Evolutionary conservation across 2,113 vertebrate genomes (phyloP), one percentile per base, ranked within the genome.

Genomic region (Caretta caretta): DNA sequence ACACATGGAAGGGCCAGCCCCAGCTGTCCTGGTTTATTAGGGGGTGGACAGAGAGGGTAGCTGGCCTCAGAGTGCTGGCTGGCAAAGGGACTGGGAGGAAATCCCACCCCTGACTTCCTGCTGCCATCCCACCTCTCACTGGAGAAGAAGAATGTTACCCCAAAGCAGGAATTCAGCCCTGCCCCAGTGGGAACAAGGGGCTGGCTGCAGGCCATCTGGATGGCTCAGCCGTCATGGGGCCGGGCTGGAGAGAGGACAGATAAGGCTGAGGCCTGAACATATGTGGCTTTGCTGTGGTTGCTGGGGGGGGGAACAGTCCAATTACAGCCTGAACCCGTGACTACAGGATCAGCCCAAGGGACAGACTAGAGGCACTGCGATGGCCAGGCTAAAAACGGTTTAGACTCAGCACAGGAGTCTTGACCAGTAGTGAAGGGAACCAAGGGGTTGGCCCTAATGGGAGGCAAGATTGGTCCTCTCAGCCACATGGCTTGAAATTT

Each of bases 241-340:
- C 46, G 72, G 80, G 76, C 42, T 46, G 51, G 62, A 29, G 8
- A 6, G 48, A 87, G 80, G 84, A 59, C 48, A 35, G 90, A 48
- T 13, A 27, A 90, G 85, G 46, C 8, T 14, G 29, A 78, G 89
- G 57, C 72, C 57, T 59, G 8, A 93, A 56, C 65, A 20, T n/a
- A 69, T 46, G 11, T 1, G 31, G 17, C 13, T 94, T 38, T 69
- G 69, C 51, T 89, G 54, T 59, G 87, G 87, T 91, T 92, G 90
- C 96, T 92, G 90, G n/a, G 91, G 91, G 54, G 90, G 93, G 59
- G 87, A 87, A 42, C 27, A 29, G 5, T 87, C 82, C 48, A 81
- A 11, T 14, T 69, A 92, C 57, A 72, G 65, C 19, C 17, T 72
- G 65, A 72, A 38, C 4, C 8, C 22, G 65, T 69, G 65, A 69